Conservation (phyloP, 2,797 vertebrate genomes). For the Nyctalus aviator region DNA sequence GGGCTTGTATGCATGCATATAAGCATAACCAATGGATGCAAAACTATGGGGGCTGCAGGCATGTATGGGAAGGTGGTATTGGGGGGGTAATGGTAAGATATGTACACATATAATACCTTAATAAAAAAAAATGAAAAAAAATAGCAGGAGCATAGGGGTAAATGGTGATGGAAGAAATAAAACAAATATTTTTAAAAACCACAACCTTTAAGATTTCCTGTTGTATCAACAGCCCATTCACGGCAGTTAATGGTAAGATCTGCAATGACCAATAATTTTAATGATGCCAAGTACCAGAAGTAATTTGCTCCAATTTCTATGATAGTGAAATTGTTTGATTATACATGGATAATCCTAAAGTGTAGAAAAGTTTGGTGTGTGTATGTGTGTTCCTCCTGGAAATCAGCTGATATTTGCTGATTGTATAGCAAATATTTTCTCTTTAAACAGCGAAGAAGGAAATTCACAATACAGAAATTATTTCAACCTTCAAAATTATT, state of each 20-base stretch:
- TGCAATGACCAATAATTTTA: neutral
- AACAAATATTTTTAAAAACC: too few relatives aligned
- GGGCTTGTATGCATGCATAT: too few relatives aligned
- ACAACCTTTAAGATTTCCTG: neutral
- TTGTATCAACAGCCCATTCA: neutral
- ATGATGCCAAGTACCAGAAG: neutral
- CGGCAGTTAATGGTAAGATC: neutral
- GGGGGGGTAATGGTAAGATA: too few relatives aligned
- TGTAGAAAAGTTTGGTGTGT: neutral
- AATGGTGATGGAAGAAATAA: too few relatives aligned
- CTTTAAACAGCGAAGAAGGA: neutral
- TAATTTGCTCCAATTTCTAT: neutral
- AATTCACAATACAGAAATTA: neutral
- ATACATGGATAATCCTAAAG: neutral
- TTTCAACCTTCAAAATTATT: constrained; percentile 33
- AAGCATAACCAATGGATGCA: too few relatives aligned
- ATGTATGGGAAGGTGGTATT: too few relatives aligned
- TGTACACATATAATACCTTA: too few relatives aligned
- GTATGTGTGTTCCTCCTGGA: neutral
- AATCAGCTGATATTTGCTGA: constrained; percentile 8
- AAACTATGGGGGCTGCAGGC: too few relatives aligned
- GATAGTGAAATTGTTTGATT: neutral
- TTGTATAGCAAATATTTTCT: neutral
- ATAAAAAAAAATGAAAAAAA: neutral
- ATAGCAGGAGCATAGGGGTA: too few relatives aligned